Evolutionary conservation across 2,797 vertebrate species (phyloP).

Genomic region (Artibeus lituratus): DNA sequence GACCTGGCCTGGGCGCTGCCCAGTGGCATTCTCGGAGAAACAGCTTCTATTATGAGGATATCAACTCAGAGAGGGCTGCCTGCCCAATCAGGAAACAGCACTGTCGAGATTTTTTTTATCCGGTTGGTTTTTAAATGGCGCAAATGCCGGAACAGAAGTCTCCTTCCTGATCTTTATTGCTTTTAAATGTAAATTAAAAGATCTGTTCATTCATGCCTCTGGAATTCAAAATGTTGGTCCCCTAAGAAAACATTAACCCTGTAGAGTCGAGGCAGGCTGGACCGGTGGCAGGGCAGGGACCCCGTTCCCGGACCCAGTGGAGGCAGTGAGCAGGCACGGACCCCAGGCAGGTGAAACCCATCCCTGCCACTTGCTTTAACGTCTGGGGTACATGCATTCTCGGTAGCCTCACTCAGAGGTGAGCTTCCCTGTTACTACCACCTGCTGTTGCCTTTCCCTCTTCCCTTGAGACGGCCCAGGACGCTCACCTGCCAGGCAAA

Average conservation of each 20-base stretch:
- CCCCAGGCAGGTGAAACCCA: neutral
- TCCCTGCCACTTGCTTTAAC: neutral
- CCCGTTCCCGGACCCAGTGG: rapidly evolving
- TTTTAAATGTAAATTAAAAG: conserved; percentile 62
- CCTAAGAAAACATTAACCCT: conserved; percentile 8
- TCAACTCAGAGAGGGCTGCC: neutral
- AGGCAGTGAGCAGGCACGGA: neutral
- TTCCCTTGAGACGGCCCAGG: neutral
- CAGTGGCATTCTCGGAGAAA: neutral
- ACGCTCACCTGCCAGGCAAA: neutral
- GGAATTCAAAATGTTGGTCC: neutral
- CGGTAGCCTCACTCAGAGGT: neutral
- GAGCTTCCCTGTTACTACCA: conserved; percentile 31
- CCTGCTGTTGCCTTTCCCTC: neutral
- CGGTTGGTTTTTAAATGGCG: neutral
- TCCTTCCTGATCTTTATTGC: conserved; percentile 44
- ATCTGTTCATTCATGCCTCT: conserved; percentile 11
- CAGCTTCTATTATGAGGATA: neutral
- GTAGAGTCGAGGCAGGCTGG: neutral
- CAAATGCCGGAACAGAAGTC: conserved; percentile 28
- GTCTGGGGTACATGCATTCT: neutral
- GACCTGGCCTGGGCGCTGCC: neutral
- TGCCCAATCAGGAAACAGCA: neutral
- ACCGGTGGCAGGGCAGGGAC: neutral
- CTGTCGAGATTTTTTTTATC: neutral